These are phyloP conservation scores for Heliconius charithonia DNA, from an alignment of 2,888 invertebrate species.

Conservation along the genomic window DNA sequence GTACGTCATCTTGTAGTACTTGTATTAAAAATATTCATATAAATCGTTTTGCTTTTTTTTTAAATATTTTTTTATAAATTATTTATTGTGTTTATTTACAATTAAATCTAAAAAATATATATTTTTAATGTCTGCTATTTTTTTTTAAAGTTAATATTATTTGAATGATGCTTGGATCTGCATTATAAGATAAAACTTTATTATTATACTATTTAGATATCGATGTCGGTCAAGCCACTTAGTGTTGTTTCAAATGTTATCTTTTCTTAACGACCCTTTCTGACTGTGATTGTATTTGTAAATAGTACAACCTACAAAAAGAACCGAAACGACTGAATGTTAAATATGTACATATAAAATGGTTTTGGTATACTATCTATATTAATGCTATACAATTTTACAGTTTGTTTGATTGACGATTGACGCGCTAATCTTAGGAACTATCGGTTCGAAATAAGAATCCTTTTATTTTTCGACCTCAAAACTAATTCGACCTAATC, in stretches of 20 bases:
- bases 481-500: no score
- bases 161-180: neutral
- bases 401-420: neutral
- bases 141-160: no score
- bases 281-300: neutral
- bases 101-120: no score
- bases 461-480: no score
- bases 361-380: neutral
- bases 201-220: constrained; percentile 12
- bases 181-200: neutral
- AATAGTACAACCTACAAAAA: neutral
- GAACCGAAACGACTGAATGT: neutral
- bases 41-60: no score
- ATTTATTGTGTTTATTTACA: no score
- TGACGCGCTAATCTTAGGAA: neutral
- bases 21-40: no score
- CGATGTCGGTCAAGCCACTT: constrained; percentile 21
- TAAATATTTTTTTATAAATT: no score
- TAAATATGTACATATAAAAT: neutral
- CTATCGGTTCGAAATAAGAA: neutral
- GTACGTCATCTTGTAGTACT: neutral
- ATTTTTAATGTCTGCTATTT: no score
- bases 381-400: no score
- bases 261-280: constrained; percentile 5
- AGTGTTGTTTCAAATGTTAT: constrained; percentile 22